Evolutionary conservation across 2,888 invertebrate species (phyloP), one percentile per base, ranked within the genome.

Genomic region (Chymomyza amoena): DNA sequence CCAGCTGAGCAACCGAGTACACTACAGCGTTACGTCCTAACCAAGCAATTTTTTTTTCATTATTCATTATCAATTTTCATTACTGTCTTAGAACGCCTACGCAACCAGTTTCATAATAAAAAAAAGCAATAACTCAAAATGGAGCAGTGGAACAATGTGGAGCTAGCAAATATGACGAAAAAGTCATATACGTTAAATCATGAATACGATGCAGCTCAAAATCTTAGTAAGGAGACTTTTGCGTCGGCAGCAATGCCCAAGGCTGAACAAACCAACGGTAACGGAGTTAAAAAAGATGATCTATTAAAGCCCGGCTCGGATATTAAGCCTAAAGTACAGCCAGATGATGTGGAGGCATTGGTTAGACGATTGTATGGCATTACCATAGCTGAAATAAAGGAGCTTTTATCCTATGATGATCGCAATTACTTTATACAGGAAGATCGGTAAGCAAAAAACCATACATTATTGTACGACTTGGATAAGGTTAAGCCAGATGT

Each of bases 361-460:
- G 82, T 89, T 28, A 89, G 91, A 52, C 89, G 92, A 0, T 79
- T 92, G 2, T 92, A 92, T 73, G 92, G 92, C 45, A 91, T 92
- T 39, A 91, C 90, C 1, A 79, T 89, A 7, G 89, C 84, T 61
- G 88, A 87, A 13, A 84, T 91, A 2, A 89, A 88, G 70, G 92
- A 92, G 68, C 68, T 92, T 15, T 87, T 89, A n/a, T 84, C 92
- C 15, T 92, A 92, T 72, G 92, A 92, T 74, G 92, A 92, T 87
- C 89, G 90, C 59, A 92, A 92, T 74, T 92, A 87, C 77, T 81
- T 90, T 6, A 89, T 92, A 64, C 76, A 84, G 64, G 91, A 90
- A 77, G 92, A 92, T 81, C 84, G 88, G 92, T 92, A 77, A 91
- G 91, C 39, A 45, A 45, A 45, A 32, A 7, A 25, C 20, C 20